phyloP scores from a whole-genome alignment of 2,888 invertebrate genomes.

The Eumerus sabulonum region DNA sequence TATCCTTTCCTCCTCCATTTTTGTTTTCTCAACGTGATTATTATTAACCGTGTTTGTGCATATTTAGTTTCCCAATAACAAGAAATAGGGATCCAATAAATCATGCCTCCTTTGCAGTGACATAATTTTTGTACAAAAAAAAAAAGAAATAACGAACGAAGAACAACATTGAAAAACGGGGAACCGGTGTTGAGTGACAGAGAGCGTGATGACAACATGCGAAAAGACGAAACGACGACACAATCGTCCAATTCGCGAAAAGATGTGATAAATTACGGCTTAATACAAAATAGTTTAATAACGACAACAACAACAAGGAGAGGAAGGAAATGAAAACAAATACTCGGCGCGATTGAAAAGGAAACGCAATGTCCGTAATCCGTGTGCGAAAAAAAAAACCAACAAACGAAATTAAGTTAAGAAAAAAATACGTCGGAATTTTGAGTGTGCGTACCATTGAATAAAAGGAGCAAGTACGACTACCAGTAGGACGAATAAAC shows the following conservation, averaged over 20 bases:
- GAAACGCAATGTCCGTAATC: constrained; percentile 57
- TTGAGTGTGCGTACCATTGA: constrained; percentile 68
- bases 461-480: constrained; percentile 48
- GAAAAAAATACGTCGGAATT: constrained; percentile 67
- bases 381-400: constrained; percentile 64
- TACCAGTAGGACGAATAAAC: constrained; percentile 25
- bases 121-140: constrained; percentile 16
- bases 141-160: constrained; percentile 6
- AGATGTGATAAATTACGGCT: too few species aligned
- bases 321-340: constrained; percentile 7
- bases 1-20: too few species aligned
- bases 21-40: constrained; percentile 6
- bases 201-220: constrained; percentile 37
- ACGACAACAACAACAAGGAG: constrained; percentile 4
- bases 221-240: constrained; percentile 2
- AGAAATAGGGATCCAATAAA: background rate
- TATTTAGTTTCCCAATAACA: background rate
- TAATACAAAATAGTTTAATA: too few species aligned
- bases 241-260: background rate
- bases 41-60: constrained; percentile 1
- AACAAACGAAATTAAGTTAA: constrained; percentile 34
- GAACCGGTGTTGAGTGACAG: constrained; percentile 14
- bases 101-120: constrained; percentile 6
- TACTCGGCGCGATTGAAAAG: constrained; percentile 1
- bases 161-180: constrained; percentile 18